phyloP scores from a whole-genome alignment of 1,140 invertebrate genomes.

The Neodiprion pinetum region DNA sequence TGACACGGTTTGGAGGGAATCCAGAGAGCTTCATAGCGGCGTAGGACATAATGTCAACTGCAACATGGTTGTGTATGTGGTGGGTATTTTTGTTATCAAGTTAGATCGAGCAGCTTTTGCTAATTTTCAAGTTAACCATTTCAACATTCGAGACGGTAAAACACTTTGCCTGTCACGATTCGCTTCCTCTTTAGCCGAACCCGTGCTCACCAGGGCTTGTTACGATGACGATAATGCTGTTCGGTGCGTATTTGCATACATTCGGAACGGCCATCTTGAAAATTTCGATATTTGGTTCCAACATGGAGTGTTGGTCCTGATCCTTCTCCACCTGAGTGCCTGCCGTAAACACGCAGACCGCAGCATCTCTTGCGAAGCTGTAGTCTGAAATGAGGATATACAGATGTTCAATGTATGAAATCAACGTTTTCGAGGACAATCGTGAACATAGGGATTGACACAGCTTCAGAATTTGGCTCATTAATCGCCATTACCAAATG shows the following conservation, averaged over 20 bases:
- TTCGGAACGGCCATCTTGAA: slow-evolving; percentile 65
- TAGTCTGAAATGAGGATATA: slow-evolving; percentile 57
- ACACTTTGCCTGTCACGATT: background rate
- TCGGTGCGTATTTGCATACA: slow-evolving; percentile 66
- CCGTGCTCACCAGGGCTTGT: slow-evolving; percentile 63
- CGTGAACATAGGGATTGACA: too few species aligned
- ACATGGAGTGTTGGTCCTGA: slow-evolving; percentile 51
- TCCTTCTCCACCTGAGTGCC: slow-evolving; percentile 63
- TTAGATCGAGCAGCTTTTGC: background rate
- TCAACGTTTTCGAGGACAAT: too few species aligned
- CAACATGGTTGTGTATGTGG: slow-evolving; percentile 19
- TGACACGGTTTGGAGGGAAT: slow-evolving; percentile 66
- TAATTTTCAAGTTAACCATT: background rate
- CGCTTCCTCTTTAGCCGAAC: too few species aligned
- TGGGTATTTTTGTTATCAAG: slow-evolving; percentile 13
- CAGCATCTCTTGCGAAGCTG: slow-evolving; percentile 62
- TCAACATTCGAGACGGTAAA: too few species aligned
- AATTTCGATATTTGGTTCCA: slow-evolving; percentile 66
- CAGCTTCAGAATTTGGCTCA: too few species aligned
- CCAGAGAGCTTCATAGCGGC: slow-evolving; percentile 71
- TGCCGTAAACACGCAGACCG: slow-evolving; percentile 68
- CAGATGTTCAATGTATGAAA: too few species aligned
- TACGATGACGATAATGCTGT: slow-evolving; percentile 66
- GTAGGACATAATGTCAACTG: slow-evolving; percentile 71
- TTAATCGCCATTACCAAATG: too few species aligned